Conservation (phyloP, 2,113 vertebrate species). For the Chamaetylas fuelleborni region DNA sequence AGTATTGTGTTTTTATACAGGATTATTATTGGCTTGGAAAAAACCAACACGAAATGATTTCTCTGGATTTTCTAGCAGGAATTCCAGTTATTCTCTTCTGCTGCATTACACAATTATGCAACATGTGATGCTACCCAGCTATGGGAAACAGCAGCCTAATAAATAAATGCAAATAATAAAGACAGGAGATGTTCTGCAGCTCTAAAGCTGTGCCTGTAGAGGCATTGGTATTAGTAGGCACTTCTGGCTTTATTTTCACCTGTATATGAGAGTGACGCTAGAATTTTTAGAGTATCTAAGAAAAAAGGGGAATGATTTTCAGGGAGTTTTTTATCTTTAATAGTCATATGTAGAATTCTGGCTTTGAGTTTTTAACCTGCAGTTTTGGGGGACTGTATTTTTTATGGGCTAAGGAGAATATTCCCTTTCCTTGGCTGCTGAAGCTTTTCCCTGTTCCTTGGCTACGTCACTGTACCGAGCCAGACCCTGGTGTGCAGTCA, state of each 20-base stretch:
- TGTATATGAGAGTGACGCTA: background rate
- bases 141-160: background rate
- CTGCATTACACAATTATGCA: conserved; percentile 33
- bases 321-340: background rate
- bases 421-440: background rate
- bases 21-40: conserved; percentile 49
- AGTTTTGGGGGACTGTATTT: background rate
- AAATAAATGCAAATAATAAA: conserved; percentile 32
- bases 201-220: background rate
- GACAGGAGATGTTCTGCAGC: background rate
- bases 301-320: background rate
- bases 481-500: conserved; percentile 16
- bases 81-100: conserved; percentile 37
- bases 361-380: conserved; percentile 8
- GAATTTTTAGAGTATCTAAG: background rate
- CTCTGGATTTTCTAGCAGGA: conserved; percentile 44
- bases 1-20: background rate
- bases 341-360: background rate
- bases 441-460: background rate
- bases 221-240: background rate
- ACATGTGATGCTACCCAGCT: background rate
- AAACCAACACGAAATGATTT: conserved; percentile 17
- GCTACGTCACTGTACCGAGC: background rate
- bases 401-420: background rate
- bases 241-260: background rate